Evolutionary conservation across 2,888 invertebrate species (phyloP), one percentile per base, ranked within the genome.

Genomic region (Cacoxenus indagator): DNA sequence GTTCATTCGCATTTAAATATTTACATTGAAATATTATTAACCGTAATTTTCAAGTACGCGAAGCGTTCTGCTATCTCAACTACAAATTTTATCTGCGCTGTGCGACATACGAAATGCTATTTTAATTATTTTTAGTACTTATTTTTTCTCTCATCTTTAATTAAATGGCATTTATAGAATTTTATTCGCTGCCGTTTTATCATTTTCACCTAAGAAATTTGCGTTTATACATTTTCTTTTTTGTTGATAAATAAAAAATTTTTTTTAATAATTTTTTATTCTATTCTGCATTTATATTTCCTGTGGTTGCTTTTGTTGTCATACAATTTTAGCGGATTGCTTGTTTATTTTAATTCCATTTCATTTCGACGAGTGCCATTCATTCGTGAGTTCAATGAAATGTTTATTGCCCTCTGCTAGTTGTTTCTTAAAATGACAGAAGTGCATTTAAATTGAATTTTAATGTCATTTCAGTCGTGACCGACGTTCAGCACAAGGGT

Each of bases 211-310:
- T 55, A 8, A 17, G 1, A 24, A 45, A 27, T 64, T 17, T 26
- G 26, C 5, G 37, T 24, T 24, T 45, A 0, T 45, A 14, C n/a
- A 14, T 45, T 45, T 62, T 11, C 8, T 62, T 24, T 17, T 51
- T 51, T 51, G 6, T 51, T 51, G 17, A 19, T 51, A 1, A 17
- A 43, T 5, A 43, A 5, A 57, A 57, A 57, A 37, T 54, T 19
- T 65, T 9, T 54, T 31, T 67, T n/a, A 65, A 64, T 61, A 27
- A 14, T 31, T 54, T 61, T 64, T 64, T 62, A 70, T 55, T 67
- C 65, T 67, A 51, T 48, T 72, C 68, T 72, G 75, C 74, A 74
- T 78, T 81, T 76, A 76, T 73, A 81, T 81, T 80, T 80, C 81
- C 80, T 75, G 80, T 79, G 77, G 73, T 70, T 27, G 27, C 57